Evolutionary conservation across 2,797 vertebrate species (phyloP).

Genomic region (Bryconaethiops microstoma): DNA sequence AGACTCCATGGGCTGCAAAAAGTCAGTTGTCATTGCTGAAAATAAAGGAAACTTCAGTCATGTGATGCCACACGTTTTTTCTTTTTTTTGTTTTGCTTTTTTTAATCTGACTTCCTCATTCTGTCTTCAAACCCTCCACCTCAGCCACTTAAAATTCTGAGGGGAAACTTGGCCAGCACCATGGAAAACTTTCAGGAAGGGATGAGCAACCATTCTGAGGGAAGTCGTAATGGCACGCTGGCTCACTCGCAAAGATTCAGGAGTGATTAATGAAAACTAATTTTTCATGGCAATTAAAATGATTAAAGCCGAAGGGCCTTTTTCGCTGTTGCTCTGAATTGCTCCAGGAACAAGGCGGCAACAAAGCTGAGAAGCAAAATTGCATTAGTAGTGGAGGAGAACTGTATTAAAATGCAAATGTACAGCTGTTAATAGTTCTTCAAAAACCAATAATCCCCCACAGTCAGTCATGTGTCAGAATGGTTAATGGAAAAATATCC

Average conservation of each 20-base stretch:
- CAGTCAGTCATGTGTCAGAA: conserved; percentile 99
- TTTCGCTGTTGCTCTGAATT: conserved; percentile 74
- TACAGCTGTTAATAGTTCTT: conserved; percentile 99
- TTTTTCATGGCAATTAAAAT: conserved; percentile 81
- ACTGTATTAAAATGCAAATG: conserved; percentile 99
- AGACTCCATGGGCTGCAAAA: conserved; percentile 10
- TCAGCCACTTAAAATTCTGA: conserved; percentile 32
- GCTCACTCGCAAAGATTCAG: conserved; percentile 67
- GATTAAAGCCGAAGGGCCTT: conserved; percentile 75
- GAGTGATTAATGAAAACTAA: conserved; percentile 78
- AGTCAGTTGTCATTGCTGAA: conserved; percentile 20
- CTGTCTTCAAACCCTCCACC: conserved; percentile 29
- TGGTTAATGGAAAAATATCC: conserved; percentile 99
- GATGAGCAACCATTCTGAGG: conserved; percentile 59
- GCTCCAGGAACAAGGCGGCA: conserved; percentile 88
- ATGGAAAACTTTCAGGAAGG: conserved; percentile 51
- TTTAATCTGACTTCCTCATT: conserved; percentile 6
- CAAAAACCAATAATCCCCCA: conserved; percentile 99
- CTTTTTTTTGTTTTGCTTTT: background rate
- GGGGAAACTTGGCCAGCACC: conserved; percentile 15
- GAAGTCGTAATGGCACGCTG: conserved; percentile 46
- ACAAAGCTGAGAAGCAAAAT: conserved; percentile 94
- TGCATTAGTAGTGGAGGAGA: conserved; percentile 94
- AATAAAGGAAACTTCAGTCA: conserved; percentile 13
- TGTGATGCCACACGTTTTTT: background rate